A percentile compares a stretch with the other conserved stretches of the same genome.
These are phyloP conservation scores for Palythoa heliodiscus DNA, from an alignment of 92 coral and sea anemone genomes.

Conservation along the genomic window DNA sequence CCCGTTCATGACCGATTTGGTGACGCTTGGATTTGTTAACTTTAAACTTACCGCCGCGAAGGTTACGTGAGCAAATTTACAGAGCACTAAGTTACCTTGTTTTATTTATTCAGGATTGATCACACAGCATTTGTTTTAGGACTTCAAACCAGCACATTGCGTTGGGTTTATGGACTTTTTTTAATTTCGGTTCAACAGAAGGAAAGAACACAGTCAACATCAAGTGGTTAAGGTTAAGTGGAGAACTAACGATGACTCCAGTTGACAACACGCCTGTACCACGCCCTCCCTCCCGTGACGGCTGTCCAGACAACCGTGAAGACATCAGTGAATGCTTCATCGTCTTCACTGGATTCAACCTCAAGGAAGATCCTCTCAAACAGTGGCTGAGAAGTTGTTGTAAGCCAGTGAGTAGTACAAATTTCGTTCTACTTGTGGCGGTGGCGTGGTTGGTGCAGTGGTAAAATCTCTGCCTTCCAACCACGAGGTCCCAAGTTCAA, in stretches of 20 bases:
- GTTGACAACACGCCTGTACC: constrained; percentile 68
- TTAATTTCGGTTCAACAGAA: constrained; percentile 7
- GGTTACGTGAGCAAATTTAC: too few species aligned
- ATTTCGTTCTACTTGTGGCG: too few species aligned
- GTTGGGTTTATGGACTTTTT: background rate
- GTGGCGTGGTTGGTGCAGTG: too few species aligned
- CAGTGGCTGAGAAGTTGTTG: constrained; percentile 79
- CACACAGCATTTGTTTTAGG: too few species aligned
- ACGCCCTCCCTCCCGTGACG: constrained; percentile 73
- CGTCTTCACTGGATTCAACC: constrained; percentile 74
- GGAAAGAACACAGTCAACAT: constrained; percentile 41
- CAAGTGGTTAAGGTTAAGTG: constrained; percentile 71
- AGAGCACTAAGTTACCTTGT: too few species aligned
- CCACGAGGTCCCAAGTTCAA: too few species aligned
- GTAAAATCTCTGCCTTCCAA: too few species aligned
- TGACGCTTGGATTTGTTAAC: too few species aligned
- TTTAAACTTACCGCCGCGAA: too few species aligned
- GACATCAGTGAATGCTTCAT: constrained; percentile 61
- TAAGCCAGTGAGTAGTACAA: constrained; percentile 64
- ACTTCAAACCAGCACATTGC: background rate
- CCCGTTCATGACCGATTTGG: too few species aligned
- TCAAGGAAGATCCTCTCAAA: constrained; percentile 63
- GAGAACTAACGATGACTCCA: constrained; percentile 55
- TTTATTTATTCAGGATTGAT: too few species aligned
- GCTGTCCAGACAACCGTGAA: constrained; percentile 59